phyloP scores from a whole-genome alignment of 2,888 invertebrate species.

The Meganola albula region DNA sequence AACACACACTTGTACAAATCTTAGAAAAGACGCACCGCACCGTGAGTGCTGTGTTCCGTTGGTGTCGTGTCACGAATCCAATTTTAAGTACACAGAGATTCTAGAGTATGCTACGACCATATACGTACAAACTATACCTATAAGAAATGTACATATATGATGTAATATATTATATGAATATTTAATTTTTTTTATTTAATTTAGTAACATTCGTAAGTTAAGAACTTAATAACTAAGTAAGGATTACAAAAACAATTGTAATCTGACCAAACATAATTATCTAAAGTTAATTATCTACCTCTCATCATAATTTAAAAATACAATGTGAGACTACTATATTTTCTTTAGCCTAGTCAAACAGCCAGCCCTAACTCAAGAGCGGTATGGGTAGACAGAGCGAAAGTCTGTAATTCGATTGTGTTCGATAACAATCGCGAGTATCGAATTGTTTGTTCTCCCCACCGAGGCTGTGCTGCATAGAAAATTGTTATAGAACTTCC shows the following conservation, averaged over 20 bases:
- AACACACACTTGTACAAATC: slow-evolving; percentile 18
- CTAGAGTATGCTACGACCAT: slow-evolving; percentile 6
- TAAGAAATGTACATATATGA: not conserved
- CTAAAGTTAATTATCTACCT: not conserved
- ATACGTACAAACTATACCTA: too few relatives aligned
- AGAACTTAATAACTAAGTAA: too few relatives aligned
- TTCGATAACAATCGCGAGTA: slow-evolving; percentile 65
- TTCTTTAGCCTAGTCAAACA: not conserved
- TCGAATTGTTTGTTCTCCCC: slow-evolving; percentile 46
- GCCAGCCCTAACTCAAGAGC: slow-evolving; percentile 22
- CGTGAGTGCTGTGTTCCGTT: not conserved
- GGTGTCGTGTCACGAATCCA: too few relatives aligned
- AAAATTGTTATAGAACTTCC: slow-evolving; percentile 43
- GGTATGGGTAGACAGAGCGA: slow-evolving; percentile 38
- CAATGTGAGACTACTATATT: not conserved
- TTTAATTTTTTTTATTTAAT: not conserved
- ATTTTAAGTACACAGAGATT: too few relatives aligned
- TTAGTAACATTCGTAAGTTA: too few relatives aligned
- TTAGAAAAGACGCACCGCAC: not conserved
- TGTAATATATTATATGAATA: not conserved
- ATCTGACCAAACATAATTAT: not conserved
- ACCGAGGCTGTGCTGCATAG: slow-evolving; percentile 37
- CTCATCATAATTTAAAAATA: not conserved
- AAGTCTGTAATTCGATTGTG: slow-evolving; percentile 72
- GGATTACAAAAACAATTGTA: too few relatives aligned